Evolutionary conservation across 2,888 invertebrate species (phyloP).

Genomic region (Lasius fuliginosus): DNA sequence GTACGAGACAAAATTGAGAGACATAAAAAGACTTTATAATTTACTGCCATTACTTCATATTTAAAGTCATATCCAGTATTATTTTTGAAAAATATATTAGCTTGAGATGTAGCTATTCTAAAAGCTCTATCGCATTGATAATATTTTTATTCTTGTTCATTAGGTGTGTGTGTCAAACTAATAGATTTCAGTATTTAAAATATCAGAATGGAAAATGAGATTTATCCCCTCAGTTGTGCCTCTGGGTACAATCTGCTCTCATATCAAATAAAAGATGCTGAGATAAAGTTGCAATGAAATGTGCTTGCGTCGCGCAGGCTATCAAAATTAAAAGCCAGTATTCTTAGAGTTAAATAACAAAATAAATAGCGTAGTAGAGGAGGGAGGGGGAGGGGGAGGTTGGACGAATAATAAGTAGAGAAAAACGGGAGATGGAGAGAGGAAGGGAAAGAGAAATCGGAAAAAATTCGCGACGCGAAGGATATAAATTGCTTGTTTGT

Average conservation of each 20-base stretch:
- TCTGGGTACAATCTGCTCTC: neutral
- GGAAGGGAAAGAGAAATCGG: neutral
- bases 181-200: conserved; percentile 11
- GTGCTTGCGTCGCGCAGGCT: neutral
- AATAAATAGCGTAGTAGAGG: neutral
- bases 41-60: neutral
- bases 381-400: neutral
- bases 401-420: neutral
- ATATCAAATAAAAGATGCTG: conserved; percentile 3
- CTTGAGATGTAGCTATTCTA: neutral
- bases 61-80: neutral
- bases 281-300: conserved; percentile 21
- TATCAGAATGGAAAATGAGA: conserved; percentile 4
- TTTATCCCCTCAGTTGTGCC: neutral
- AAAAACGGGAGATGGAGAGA: neutral
- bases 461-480: conserved; percentile 17
- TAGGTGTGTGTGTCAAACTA: neutral
- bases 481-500: conserved; percentile 54
- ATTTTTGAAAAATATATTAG: neutral
- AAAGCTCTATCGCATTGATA: neutral
- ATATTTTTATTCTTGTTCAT: neutral
- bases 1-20: neutral
- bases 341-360: neutral
- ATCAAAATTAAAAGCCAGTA: conserved; percentile 28
- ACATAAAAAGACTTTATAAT: neutral